Evolutionary conservation across 2,113 vertebrate genomes (phyloP), one percentile per base, ranked within the genome.

Genomic region (Nerophis lumbriciformis): DNA sequence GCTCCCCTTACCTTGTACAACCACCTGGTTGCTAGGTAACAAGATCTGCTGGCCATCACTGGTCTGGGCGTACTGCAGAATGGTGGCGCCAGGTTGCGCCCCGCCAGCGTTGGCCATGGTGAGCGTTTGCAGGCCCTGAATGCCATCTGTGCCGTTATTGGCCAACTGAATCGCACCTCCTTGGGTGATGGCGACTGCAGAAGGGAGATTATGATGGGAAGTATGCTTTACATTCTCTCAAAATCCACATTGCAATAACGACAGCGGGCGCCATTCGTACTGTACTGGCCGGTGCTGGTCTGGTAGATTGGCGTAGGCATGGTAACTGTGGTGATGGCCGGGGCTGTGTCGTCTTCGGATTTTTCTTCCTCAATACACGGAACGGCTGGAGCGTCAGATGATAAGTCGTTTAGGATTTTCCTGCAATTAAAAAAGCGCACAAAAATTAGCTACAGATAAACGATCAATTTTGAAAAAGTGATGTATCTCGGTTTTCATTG

Each of bases 271-370:
- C 13, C 11, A 16, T 16, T 53, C 48, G 87, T 87, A 99, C 97
- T 99, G 83, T 99, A 99, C 87, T 99, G 97, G 79, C 97, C 97
- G 63, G 93, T 99, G 92, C 96, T 98, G 60, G 97, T 99, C 87
- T 99, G 97, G 82, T 99, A 99, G 83, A 99, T 98, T 15, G 97
- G 96, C 48, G 97, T 96, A 81, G 96, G 96, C 93, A 99, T 93
- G 44, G 95, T 98, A 66, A 98, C 95, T 47, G 97, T 98, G 77
- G 95, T 94, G 87, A 98, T 96, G 83, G 96, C 92, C 48, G 95
- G 94, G 38, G 87, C 89, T 15, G 94, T 88, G 78, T 99, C 97
- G 71, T 99, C 97, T 85, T 99, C 97, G 0, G 95, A 98, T 71
- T 98, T 98, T 67, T 99, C 97, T 79, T 99, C 97, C 83, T 99